These are phyloP conservation scores for Adelognathus sp. DNA, from an alignment of 2,888 invertebrate species.

Conservation along the genomic window DNA sequence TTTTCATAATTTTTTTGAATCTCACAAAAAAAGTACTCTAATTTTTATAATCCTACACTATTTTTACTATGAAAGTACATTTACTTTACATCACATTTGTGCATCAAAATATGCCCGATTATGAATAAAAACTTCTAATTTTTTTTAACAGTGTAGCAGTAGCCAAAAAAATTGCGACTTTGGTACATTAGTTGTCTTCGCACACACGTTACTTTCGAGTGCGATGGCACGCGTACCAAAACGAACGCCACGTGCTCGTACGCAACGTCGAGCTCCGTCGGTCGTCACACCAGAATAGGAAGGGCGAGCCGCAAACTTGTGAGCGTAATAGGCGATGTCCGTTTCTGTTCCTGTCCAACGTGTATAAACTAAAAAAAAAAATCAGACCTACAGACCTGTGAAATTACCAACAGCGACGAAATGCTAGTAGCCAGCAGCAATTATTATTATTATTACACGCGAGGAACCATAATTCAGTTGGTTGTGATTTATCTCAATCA, in stretches of 20 bases:
- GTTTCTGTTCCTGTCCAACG: conserved; percentile 29
- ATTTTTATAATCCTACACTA: no score
- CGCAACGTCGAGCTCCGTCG: conserved; percentile 47
- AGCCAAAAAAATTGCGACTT: not conserved
- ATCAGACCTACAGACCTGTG: not conserved
- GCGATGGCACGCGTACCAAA: conserved; percentile 39
- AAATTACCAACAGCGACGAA: conserved; percentile 40
- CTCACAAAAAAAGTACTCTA: no score
- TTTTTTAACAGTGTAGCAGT: no score
- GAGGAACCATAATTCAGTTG: conserved; percentile 40
- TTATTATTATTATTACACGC: not conserved
- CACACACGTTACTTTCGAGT: not conserved
- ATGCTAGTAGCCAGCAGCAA: conserved; percentile 1
- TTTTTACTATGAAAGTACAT: no score
- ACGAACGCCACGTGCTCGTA: conserved; percentile 42
- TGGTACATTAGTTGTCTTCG: not conserved
- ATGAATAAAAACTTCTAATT: no score
- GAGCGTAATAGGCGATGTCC: conserved; percentile 40
- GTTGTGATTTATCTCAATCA: conserved; percentile 47
- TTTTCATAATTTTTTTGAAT: no score
- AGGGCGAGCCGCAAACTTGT: not conserved
- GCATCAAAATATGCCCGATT: no score
- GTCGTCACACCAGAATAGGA: conserved; percentile 9
- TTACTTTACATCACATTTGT: no score
- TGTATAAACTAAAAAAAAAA: not conserved